Conservation (phyloP, 2,888 invertebrate species). For the Calephelis perditalis region DNA sequence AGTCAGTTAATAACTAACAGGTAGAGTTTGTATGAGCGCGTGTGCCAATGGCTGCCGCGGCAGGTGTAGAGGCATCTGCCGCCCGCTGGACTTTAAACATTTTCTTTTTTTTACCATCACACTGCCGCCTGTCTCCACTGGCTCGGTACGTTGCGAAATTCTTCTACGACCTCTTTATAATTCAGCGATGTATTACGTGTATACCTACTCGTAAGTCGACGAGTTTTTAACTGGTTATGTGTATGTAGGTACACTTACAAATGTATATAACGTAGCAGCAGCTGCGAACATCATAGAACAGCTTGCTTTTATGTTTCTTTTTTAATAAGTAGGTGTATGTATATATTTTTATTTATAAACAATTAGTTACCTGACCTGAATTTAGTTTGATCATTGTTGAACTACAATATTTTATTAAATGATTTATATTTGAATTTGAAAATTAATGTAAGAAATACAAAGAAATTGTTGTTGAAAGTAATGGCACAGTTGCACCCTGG, state of each 20-base stretch:
- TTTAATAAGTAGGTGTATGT: no score
- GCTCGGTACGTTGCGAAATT: conserved; percentile 38
- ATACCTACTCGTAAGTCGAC: conserved; percentile 27
- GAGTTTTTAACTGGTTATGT: conserved; percentile 37
- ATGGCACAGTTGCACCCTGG: conserved; percentile 47
- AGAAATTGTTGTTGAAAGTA: conserved; percentile 43
- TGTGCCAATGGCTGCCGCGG: conserved; percentile 63
- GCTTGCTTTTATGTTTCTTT: conserved; percentile 36
- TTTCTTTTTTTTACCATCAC: conserved; percentile 48
- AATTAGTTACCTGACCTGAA: background rate
- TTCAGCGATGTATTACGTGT: conserved; percentile 44
- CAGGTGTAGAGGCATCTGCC: conserved; percentile 73
- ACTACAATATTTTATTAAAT: no score
- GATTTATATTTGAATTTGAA: no score
- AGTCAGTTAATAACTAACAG: conserved; percentile 12
- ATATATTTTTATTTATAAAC: background rate
- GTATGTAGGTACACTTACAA: conserved; percentile 30
- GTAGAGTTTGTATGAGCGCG: conserved; percentile 44
- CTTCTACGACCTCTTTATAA: conserved; percentile 37
- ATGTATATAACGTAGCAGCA: conserved; percentile 41
- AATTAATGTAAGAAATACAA: no score
- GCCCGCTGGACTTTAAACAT: conserved; percentile 52
- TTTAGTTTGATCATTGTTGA: no score
- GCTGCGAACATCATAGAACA: conserved; percentile 37
- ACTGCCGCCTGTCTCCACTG: conserved; percentile 35